Base-by-base conservation (phyloP, 1,140 invertebrate genomes). In the Hormaphis cornu region DNA sequence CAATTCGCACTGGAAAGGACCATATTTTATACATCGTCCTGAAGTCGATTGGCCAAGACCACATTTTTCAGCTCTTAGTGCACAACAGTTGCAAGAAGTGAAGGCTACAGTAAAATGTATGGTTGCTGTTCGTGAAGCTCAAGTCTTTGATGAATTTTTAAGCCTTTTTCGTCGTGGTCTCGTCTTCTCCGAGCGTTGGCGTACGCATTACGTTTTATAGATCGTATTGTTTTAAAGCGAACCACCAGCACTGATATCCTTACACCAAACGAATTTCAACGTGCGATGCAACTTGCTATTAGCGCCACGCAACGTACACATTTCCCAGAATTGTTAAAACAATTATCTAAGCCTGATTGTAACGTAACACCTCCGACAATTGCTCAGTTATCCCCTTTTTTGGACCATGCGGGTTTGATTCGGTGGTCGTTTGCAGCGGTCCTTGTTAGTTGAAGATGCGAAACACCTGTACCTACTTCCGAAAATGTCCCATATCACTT, bases 391-490 rank as follows among this genome's bases (percentile, higher is more conserved):
- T n/a, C 54, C 0, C 54, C 54, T 1, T 58, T 58, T 22, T 18
- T 58, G 2, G 54, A 58, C 40, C 5, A 1, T 14, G 5, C 9
- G 7, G 75, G 74, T 26, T 2, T 80, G 0, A 16, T 80, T 10
- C 72, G 78, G 79, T 9, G 78, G 80, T 0, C 69, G 78, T 44
- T 54, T 80, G 8, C 12, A 71, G 7, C 48, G 75, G 37, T 53
- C 77, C 5, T 59, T 72, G 20, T 30, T 81, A 7, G 28, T 66
- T 8, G 54, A 73, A 52, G 70, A 76, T 1, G 73, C 73, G 26
- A 80, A 79, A 61, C 77, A 81, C 74, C 80, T 79, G 0, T 73
- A 78, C 0, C 74, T 82, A 30, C 72, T 81, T 1, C 75, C 77
- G 12, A 46, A 58, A 28, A n/a, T 59, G 9, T 61, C 70, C 24